These are phyloP conservation scores for Sorex maritimensis DNA, from an alignment of 2,797 vertebrate species.

Conservation along the genomic window DNA sequence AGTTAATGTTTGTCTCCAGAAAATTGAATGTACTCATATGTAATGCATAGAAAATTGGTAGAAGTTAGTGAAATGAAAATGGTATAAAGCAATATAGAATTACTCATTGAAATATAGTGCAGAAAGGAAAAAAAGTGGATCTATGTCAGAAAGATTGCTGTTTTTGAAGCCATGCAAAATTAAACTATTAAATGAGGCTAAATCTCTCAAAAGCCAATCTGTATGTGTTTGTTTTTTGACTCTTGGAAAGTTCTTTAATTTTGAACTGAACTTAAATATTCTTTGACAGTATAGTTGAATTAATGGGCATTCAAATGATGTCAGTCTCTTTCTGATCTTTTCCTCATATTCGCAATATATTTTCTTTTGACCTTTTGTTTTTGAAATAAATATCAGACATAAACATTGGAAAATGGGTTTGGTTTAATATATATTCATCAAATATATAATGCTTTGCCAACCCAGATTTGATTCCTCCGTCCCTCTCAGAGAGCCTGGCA, in stretches of 20 bases:
- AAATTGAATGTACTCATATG: neutral
- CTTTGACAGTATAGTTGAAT: conserved; percentile 18
- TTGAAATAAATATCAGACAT: conserved; percentile 61
- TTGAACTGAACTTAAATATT: conserved; percentile 46
- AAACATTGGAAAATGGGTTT: conserved; percentile 68
- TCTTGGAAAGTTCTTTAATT: conserved; percentile 37
- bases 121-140: neutral
- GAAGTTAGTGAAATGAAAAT: neutral
- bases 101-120: neutral
- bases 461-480: too few species aligned
- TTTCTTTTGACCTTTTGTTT: conserved; percentile 71
- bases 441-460: conserved; percentile 35
- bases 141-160: neutral
- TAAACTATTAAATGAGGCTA: conserved; percentile 20
- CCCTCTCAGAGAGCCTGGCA: too few species aligned
- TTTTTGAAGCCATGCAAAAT: conserved; percentile 52
- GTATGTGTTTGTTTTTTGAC: conserved; percentile 24
- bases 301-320: conserved; percentile 52
- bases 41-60: neutral
- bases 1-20: neutral
- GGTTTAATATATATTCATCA: conserved; percentile 40
- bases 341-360: conserved; percentile 30
- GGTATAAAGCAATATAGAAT: neutral
- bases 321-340: neutral
- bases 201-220: neutral